Evolutionary conservation across 2,797 vertebrate species (phyloP).

Genomic region (Rhinatrema bivittatum): DNA sequence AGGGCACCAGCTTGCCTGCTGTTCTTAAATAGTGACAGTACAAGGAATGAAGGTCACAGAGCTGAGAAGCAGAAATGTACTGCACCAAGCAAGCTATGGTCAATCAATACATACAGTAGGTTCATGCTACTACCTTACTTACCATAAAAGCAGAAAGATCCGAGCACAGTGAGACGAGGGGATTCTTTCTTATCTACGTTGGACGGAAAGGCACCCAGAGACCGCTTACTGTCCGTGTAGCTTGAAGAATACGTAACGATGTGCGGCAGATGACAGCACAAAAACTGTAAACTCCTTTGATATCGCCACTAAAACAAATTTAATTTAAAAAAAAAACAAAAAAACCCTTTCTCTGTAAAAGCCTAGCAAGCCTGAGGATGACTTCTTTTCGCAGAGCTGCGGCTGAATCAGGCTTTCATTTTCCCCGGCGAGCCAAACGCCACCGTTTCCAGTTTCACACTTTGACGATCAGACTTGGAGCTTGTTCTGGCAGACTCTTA

Average conservation of each 20-base stretch:
- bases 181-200: constrained; percentile 35
- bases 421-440: constrained; percentile 28
- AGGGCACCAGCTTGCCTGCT: no score
- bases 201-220: constrained; percentile 34
- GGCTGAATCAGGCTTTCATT: constrained; percentile 31
- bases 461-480: constrained; percentile 23
- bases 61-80: constrained; percentile 29
- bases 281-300: constrained; percentile 16
- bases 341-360: constrained; percentile 37
- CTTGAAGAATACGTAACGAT: constrained; percentile 26
- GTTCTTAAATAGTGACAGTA: no score
- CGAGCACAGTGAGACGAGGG: constrained; percentile 40
- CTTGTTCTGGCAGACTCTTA: no score
- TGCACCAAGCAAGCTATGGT: constrained; percentile 60
- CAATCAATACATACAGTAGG: constrained; percentile 35
- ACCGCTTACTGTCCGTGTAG: constrained; percentile 27
- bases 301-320: constrained; percentile 24
- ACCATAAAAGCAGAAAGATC: constrained; percentile 66
- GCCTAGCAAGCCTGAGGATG: constrained; percentile 38
- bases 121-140: no score
- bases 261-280: constrained; percentile 10
- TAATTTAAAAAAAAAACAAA: no score
- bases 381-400: constrained; percentile 37
- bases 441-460: constrained; percentile 31
- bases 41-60: constrained; percentile 54